Base-by-base conservation (phyloP, 2,797 vertebrate genomes). In the Sebastes vulpes region DNA sequence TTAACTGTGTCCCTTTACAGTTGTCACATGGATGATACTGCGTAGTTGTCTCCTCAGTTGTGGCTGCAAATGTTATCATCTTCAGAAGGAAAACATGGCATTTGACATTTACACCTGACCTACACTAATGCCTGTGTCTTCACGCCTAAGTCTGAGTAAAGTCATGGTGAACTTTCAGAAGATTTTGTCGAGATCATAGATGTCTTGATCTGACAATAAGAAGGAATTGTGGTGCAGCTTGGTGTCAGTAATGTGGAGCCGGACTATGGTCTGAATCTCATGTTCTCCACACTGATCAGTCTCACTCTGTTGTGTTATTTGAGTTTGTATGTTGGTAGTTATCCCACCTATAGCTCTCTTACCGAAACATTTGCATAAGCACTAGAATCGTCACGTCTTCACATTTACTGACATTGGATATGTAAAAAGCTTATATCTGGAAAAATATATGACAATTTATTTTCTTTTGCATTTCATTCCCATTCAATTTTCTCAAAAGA, bases 1-100 rank as follows among this genome's bases (percentile, higher is more conserved):
- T 82, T 83, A 86, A 56, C 70, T 76, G 56, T 86, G 76, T 79
- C 75, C 57, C 65, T 50, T 59, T 68, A 12, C 54, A 54, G 65
- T 63, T 75, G 75, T 81, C 79, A 79, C 57, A 58, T 16, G 26
- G 52, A 64, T 57, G 61, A 64, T 73, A 23, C 74, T 64, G 58
- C 54, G 6, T 35, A 21, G 56, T 32, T 52, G 50, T 72, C 48
- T 11, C 12, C 26, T 70, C 72, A 21, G 57, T 28, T 21, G 38
- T 5, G 23, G 7, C 28, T 56, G 38, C 20, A 54, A 60, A 59
- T 77, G 50, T 65, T 26, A 65, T 61, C 4, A 6, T 23, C 54
- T 70, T 52, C 42, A 67, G 59, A 71, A 65, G 31, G 29, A 26
- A 75, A 32, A 0, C 0, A 1, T 38, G 1, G 18, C 21, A 4